Evolutionary conservation across 1,140 invertebrate species (phyloP), one percentile per base, ranked within the genome.

Genomic region (Brachionus sp.): DNA sequence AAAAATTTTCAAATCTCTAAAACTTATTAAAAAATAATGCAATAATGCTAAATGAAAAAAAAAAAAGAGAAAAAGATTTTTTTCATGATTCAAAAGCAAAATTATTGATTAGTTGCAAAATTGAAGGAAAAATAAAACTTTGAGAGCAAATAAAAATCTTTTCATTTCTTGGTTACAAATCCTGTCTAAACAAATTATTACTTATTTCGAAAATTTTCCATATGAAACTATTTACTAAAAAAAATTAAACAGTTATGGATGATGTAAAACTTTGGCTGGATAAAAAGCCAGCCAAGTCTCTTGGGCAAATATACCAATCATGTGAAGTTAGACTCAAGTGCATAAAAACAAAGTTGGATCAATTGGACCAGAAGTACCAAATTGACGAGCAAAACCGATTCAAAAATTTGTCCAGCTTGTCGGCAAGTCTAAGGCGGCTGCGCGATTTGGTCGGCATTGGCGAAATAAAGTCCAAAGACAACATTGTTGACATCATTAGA

Each of bases 91-190:
- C n/a, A 10, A 23, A 19, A 57, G 29, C 1, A 19, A 57, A 57
- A 57, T 57, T 57, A 57, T 57, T 57, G 50, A 57, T 57, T 57
- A 57, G 0, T 23, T 57, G 50, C 2, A 9, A 19, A 42, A 42
- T 42, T 19, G 1, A 29, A 29, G 3, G 29, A 29, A 29, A 29
- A 9, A 57, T 1, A 9, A 57, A 57, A 57, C 2, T 57, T 57
- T 23, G 6, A 19, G 19, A 5, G 50, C 50, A 57, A 57, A 57
- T 57, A 25, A 23, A 19, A 57, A 57, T 57, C 50, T 57, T 9
- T 19, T 23, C 64, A 73, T 73, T 73, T 73, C 68, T 42, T 73
- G 35, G 68, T 73, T 73, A 73, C 68, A 73, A 73, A 73, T 73
- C 68, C 68, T 37, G 33, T 73, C 19, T 37, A 19, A 39, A 19